Evolutionary conservation across 2,113 vertebrate species (phyloP).

Genomic region (Coryphaenoides rupestris): DNA sequence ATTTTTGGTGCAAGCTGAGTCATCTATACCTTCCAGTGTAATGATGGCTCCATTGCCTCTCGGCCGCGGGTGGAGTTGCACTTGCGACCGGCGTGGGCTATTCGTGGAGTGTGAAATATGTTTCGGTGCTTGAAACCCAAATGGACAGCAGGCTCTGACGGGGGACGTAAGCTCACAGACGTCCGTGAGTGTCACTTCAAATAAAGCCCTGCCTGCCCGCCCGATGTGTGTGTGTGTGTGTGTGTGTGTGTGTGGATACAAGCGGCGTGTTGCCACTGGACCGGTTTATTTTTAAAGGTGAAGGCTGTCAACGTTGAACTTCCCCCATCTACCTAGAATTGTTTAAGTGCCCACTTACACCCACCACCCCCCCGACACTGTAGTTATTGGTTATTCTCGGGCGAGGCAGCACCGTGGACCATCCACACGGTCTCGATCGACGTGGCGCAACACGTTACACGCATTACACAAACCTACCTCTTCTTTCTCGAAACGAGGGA

Average conservation of each 20-base stretch:
- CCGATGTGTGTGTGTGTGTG: too few species aligned
- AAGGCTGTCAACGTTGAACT: too few species aligned
- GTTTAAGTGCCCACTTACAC: too few species aligned
- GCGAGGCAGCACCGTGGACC: too few species aligned
- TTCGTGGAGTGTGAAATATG: constrained; percentile 57
- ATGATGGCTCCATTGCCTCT: constrained; percentile 19
- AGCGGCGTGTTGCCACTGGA: constrained; percentile 15
- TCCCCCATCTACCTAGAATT: too few species aligned
- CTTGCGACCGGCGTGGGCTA: constrained; percentile 41
- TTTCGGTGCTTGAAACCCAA: constrained; percentile 61
- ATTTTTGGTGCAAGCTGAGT: background rate
- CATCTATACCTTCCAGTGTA: constrained; percentile 13
- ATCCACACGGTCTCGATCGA: too few species aligned
- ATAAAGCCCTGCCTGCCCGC: too few species aligned
- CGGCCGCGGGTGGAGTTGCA: constrained; percentile 16
- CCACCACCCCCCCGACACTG: too few species aligned
- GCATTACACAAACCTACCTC: too few species aligned
- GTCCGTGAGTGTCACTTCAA: constrained; percentile 58
- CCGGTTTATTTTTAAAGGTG: background rate
- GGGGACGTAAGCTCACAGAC: constrained; percentile 52
- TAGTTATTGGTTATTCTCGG: too few species aligned
- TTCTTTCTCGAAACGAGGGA: too few species aligned
- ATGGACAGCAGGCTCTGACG: constrained; percentile 55
- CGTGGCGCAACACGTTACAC: too few species aligned
- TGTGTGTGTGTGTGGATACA: constrained; percentile 18